Evolutionary conservation across 2,797 vertebrate genomes (phyloP), one percentile per base, ranked within the genome.

Genomic region (Onychomys arenicola): DNA sequence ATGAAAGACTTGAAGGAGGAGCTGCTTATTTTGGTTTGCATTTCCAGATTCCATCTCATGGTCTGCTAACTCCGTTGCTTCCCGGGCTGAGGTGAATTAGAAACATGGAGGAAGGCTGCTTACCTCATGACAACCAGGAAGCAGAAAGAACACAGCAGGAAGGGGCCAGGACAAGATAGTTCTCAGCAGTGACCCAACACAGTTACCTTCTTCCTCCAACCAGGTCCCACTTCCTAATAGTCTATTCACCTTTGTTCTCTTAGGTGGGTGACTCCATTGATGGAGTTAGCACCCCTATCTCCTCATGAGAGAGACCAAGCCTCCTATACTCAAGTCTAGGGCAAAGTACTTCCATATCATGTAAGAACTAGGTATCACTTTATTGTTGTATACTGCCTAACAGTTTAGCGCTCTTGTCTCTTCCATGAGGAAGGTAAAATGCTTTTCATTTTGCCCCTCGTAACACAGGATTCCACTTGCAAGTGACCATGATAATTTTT

Each of bases 151-250:
- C 21, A 5, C 1, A 27, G 57, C 6, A 43, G 49, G 27, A 61
- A 32, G 19, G 19, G 29, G 9, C 4, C 29, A n/a, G 52, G 49
- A 43, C n/a, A 69, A 90, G 25, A 40, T 34, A 11, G 2, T 5
- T 59, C 4, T 34, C 37, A 29, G 17, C 52, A 59, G 16, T 43
- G 65, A 27, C 65, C 43, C 17, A 14, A 17, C 19, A 13, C 6
- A 69, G 5, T 23, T 37, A 37, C 46, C 59, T n/a, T 63, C 55
- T 90, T 65, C 34, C 61, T 80, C 14, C 43, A 78, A 6, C 61
- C 0, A 2, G 1, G 10, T 25, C 12, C 13, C 3, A 4, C 46
- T 52, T 81, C n/a, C 16, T 5, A 65, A 29, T n/a, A n/a, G 6
- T 34, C 61, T 14, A 21, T 21, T 78, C 25, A 52, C 6, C 59